A percentile compares a stretch with the other conserved stretches of the same genome.
Evolutionary conservation across 2,888 invertebrate genomes (phyloP).

Genomic region (Lamproptera curius): DNA sequence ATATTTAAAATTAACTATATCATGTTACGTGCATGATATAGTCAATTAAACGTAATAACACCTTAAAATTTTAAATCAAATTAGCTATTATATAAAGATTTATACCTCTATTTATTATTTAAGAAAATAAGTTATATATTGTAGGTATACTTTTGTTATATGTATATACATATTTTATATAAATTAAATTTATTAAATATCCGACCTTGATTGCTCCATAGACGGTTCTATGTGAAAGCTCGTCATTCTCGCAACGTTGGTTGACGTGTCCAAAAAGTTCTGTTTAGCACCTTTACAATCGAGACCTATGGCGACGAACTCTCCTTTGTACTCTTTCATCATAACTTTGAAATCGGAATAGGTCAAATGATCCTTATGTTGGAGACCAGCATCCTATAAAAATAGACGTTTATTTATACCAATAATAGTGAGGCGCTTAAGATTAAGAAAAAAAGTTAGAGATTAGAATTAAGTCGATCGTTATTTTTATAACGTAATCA

Average conservation of each 20-base stretch:
- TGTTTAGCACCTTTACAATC: conserved; percentile 97
- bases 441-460: no score
- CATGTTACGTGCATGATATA: no score
- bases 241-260: conserved; percentile 96
- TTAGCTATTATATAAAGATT: no score
- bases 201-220: conserved; percentile 82
- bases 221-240: conserved; percentile 94
- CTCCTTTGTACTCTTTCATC: conserved; percentile 98
- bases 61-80: no score
- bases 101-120: no score
- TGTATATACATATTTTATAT: background rate
- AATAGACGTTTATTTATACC: background rate
- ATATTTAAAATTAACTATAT: no score
- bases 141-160: no score
- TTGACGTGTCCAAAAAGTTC: conserved; percentile 95
- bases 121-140: background rate
- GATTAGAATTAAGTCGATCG: no score
- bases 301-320: conserved; percentile 95
- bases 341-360: conserved; percentile 95
- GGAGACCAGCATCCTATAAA: conserved; percentile 88
- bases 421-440: no score
- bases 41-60: no score
- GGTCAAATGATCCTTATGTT: conserved; percentile 93
- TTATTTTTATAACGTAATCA: no score
- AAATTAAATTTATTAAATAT: no score